Conservation (phyloP, 2,113 vertebrate genomes). For the Hyla sarda region DNA sequence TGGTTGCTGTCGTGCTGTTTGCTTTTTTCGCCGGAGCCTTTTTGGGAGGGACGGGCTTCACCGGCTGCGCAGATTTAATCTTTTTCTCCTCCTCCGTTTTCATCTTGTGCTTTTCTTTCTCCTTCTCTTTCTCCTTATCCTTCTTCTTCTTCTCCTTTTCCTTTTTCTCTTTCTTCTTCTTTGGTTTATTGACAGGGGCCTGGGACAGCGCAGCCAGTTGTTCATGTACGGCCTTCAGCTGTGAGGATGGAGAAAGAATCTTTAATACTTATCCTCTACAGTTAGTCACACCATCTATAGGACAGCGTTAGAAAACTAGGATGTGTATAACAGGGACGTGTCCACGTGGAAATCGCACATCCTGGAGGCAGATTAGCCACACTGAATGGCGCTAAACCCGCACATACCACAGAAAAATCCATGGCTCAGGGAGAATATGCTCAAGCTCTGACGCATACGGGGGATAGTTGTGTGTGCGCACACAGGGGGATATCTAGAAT, state of each 20-base stretch:
- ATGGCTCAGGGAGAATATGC: too few species aligned
- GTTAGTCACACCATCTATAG: too few species aligned
- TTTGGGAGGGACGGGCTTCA: conserved; percentile 84
- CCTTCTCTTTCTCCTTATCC: conserved; percentile 78
- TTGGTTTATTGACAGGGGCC: conserved; percentile 86
- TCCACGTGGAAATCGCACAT: too few species aligned
- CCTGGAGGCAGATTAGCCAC: too few species aligned
- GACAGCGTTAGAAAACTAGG: too few species aligned
- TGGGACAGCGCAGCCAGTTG: conserved; percentile 88
- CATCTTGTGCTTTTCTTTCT: conserved; percentile 79
- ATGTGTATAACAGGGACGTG: too few species aligned
- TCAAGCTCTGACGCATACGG: too few species aligned
- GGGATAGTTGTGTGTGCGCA: too few species aligned
- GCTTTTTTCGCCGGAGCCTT: conserved; percentile 88
- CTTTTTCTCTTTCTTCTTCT: conserved; percentile 92
- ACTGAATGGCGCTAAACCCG: too few species aligned
- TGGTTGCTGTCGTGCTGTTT: conserved; percentile 79
- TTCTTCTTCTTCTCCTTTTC: conserved; percentile 85
- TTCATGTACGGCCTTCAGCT: conserved; percentile 89
- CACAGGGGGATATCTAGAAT: too few species aligned
- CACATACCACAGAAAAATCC: too few species aligned
- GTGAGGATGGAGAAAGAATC: conserved; percentile 14
- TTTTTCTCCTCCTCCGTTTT: conserved; percentile 89
- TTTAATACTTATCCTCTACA: too few species aligned
- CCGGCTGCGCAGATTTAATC: conserved; percentile 78